Evolutionary conservation across 2,888 invertebrate genomes (phyloP).

Genomic region (Deroplatys truncata): DNA sequence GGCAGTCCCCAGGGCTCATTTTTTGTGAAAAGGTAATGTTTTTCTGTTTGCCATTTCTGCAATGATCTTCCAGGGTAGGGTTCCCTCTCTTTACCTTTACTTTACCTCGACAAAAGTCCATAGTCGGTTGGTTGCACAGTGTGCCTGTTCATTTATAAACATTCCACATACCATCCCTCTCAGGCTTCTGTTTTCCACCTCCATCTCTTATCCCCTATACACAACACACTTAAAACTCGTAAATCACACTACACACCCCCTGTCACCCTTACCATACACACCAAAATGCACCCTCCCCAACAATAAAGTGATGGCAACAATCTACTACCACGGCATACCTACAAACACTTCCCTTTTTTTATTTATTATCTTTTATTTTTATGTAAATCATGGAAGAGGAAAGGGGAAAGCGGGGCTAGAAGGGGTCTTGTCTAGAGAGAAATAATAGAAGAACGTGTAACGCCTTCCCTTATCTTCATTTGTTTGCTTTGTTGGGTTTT

Average conservation of each 20-base stretch:
- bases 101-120: background rate
- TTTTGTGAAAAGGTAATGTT: background rate
- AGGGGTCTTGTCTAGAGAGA: conserved; percentile 6
- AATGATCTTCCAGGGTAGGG: background rate
- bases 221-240: conserved; percentile 12
- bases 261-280: conserved; percentile 9
- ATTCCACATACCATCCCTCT: background rate
- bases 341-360: conserved; percentile 4
- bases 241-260: conserved; percentile 12
- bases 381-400: conserved; percentile 6
- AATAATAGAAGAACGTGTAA: conserved; percentile 11
- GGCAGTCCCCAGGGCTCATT: too few relatives aligned
- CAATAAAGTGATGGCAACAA: conserved; percentile 17
- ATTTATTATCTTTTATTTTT: conserved; percentile 16
- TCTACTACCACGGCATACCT: background rate
- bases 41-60: background rate
- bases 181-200: background rate
- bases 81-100: background rate
- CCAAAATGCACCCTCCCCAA: conserved; percentile 15
- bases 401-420: background rate
- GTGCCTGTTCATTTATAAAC: background rate
- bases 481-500: conserved; percentile 7
- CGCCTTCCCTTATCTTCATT: conserved; percentile 15
- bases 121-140: background rate
- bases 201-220: background rate